Evolutionary conservation across 2,113 vertebrate species (phyloP).

Genomic region (Cairina moschata): DNA sequence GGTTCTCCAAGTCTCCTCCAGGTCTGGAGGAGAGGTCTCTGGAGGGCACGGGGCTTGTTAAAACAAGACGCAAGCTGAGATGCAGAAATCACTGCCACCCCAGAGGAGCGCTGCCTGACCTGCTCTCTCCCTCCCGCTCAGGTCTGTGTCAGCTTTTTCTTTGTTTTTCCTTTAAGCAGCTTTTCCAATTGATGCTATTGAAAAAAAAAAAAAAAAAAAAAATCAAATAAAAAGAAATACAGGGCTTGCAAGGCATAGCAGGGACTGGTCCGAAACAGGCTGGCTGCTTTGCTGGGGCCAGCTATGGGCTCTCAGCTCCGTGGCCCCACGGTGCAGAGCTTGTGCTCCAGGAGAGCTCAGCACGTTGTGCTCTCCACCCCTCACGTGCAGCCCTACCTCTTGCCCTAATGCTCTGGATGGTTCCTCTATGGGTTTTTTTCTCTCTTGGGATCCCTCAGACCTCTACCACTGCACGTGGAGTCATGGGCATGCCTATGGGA

Average conservation of each 20-base stretch:
- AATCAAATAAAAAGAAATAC: background rate
- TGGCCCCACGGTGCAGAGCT: background rate
- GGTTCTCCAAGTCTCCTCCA: fast-evolving
- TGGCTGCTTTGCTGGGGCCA: background rate
- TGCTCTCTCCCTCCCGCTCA: background rate
- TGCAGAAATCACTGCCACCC: background rate
- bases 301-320: background rate
- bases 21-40: background rate
- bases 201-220: too few relatives aligned
- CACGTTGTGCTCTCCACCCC: too few relatives aligned
- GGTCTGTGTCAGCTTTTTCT: conserved; percentile 69
- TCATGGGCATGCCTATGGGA: fast-evolving
- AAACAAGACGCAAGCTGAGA: background rate
- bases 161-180: conserved; percentile 63
- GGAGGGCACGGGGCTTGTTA: background rate
- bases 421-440: background rate
- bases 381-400: background rate
- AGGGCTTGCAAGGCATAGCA: background rate
- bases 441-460: background rate
- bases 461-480: fast-evolving
- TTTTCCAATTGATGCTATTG: conserved; percentile 18
- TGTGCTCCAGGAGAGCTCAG: background rate
- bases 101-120: conserved; percentile 1
- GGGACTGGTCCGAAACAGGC: background rate
- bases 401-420: background rate